Evolutionary conservation across 2,797 vertebrate genomes (phyloP).

Genomic region (Erethizon dorsatum): DNA sequence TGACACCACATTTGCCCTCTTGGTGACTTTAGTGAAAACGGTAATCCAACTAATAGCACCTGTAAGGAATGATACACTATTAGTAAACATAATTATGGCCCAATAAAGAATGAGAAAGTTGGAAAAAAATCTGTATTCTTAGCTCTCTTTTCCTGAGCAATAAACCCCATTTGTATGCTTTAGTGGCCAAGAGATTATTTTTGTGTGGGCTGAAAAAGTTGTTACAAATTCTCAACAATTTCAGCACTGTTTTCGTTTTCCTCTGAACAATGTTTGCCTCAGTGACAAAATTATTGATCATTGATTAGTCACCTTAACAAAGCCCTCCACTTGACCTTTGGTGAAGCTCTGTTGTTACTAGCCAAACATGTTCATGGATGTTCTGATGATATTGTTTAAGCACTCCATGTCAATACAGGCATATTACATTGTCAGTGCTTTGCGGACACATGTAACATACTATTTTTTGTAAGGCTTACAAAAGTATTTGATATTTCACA

Average conservation of each 20-base stretch:
- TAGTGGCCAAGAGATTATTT: neutral
- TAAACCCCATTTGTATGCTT: neutral
- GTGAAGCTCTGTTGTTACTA: neutral
- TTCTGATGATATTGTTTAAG: neutral
- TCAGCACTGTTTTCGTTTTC: neutral
- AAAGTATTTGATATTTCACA: conserved; percentile 30
- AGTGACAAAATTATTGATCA: neutral
- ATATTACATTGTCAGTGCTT: neutral
- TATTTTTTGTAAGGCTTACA: conserved; percentile 26
- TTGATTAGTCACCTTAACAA: neutral
- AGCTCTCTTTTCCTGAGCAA: neutral
- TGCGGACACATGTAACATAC: neutral
- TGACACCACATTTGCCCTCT: neutral
- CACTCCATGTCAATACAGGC: neutral
- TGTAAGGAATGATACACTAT: neutral
- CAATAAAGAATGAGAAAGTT: neutral
- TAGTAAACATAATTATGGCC: neutral
- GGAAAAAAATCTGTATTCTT: neutral
- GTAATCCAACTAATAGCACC: neutral
- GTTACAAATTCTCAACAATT: neutral
- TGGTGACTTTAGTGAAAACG: conserved; percentile 1
- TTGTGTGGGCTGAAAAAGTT: conserved; percentile 6
- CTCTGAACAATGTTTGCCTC: neutral
- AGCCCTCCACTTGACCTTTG: neutral
- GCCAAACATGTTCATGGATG: neutral